Evolutionary conservation across 2,113 vertebrate genomes (phyloP), one percentile per base, ranked within the genome.

Genomic region (Amblyopsis rosae): DNA sequence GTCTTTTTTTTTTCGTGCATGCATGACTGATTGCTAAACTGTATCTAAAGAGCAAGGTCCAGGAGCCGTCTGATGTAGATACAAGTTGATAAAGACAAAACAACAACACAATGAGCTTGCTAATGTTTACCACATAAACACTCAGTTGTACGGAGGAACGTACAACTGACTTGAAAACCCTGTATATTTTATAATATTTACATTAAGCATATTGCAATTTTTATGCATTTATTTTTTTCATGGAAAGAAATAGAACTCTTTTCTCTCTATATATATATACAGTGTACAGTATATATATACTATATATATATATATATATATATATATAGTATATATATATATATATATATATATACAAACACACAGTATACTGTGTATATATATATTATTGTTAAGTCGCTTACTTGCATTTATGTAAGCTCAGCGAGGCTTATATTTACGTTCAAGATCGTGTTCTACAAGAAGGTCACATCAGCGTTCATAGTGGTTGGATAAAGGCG

Each of bases 1-100:
- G 9, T n/a, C 62, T 48, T 72, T 11, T 75, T 56, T 75, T 59
- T 56, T 59, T 62, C 68, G 82, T 81, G 77, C 91, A 90, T 87
- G 79, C 82, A 82, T 54, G 12, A 84, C 66, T 81, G 59, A 69
- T 62, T 65, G 61, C 71, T 41, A 7, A 41, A 41, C 35, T 69
- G 70, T 59, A 75, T 72, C 70, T 70, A 65, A 82, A 71, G 45
- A 59, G 63, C 65, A 67, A 81, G 70, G 55, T 72, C 71, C 70
- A 67, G 2, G 63, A 76, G 69, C 58, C 57, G 72, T 73, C 70
- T 59, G 10, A 62, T 57, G n/a, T 55, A 55, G 53, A 47, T 68
- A 50, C 19, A 57, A 75, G 51, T 69, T 69, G 58, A 82, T 63
- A 70, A 61, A 32, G 50, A 35, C 12, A 62, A 69, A 75, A 65